Percentiles rank a stretch among this genome's conserved stretches.
Evolutionary conservation across 2,888 invertebrate genomes (phyloP).

Genomic region (Orthonychiurus folsomi): DNA sequence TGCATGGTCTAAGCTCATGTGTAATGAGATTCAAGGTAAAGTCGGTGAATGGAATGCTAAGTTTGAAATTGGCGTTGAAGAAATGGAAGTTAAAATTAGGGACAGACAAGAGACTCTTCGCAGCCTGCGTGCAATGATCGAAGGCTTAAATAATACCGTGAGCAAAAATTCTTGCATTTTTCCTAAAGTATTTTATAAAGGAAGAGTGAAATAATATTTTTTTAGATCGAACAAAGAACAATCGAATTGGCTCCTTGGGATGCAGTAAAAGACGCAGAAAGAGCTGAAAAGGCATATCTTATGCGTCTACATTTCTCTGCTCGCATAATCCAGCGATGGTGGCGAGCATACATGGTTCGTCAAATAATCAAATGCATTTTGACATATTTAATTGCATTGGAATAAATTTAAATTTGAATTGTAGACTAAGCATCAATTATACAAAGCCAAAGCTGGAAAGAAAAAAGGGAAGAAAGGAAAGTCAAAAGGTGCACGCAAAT

Average conservation of each 20-base stretch:
- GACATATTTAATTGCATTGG: neutral
- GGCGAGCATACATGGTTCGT: conserved; percentile 36
- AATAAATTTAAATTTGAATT: conserved; percentile 14
- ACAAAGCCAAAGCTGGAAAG: conserved; percentile 25
- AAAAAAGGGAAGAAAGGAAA: conserved; percentile 27
- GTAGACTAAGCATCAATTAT: conserved; percentile 25
- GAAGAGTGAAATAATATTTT: conserved; percentile 1
- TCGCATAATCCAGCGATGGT: conserved; percentile 39
- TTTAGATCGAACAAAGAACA: conserved; percentile 33
- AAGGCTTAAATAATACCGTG: conserved; percentile 28
- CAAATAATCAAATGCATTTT: neutral
- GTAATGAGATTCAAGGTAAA: conserved; percentile 46
- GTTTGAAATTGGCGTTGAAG: conserved; percentile 51
- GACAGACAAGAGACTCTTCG: conserved; percentile 45
- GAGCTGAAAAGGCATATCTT: conserved; percentile 24
- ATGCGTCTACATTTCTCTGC: conserved; percentile 31
- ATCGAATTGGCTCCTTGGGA: conserved; percentile 38
- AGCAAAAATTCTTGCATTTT: too few species aligned
- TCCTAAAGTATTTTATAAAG: conserved; percentile 12
- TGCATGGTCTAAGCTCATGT: conserved; percentile 30
- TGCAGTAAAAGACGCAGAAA: conserved; percentile 33
- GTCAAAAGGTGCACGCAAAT: conserved; percentile 13
- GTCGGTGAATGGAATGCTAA: conserved; percentile 50
- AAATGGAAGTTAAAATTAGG: conserved; percentile 48
- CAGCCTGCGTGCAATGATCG: conserved; percentile 27